Conservation (phyloP, 2,797 vertebrate genomes). For the Notolabrus celidotus region DNA sequence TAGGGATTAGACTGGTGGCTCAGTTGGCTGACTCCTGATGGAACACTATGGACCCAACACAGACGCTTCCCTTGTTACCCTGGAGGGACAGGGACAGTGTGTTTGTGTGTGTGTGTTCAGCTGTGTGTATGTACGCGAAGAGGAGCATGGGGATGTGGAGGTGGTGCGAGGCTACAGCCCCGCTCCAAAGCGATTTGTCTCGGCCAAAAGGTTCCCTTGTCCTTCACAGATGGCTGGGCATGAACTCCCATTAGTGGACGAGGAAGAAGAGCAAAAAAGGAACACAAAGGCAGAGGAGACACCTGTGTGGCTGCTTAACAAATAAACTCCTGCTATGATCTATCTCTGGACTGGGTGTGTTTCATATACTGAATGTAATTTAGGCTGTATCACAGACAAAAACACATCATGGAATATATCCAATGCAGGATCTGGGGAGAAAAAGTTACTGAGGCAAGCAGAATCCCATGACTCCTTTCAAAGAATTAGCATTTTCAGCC, state of each 20-base stretch:
- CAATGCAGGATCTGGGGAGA: constrained; percentile 57
- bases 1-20: constrained; percentile 78
- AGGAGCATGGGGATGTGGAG: constrained; percentile 40
- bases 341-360: constrained; percentile 44
- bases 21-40: constrained; percentile 81
- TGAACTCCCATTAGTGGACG: constrained; percentile 69
- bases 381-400: constrained; percentile 57
- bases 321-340: constrained; percentile 60
- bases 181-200: constrained; percentile 83
- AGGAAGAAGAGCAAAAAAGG: constrained; percentile 59
- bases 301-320: constrained; percentile 72
- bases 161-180: constrained; percentile 63
- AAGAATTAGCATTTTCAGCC: constrained; percentile 81
- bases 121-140: constrained; percentile 43
- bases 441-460: constrained; percentile 78
- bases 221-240: constrained; percentile 85
- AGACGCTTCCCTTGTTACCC: constrained; percentile 79
- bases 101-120: constrained; percentile 42
- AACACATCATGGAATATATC: constrained; percentile 71
- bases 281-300: constrained; percentile 62
- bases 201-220: constrained; percentile 82
- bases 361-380: constrained; percentile 62
- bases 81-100: constrained; percentile 56
- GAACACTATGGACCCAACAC: constrained; percentile 77
- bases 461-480: constrained; percentile 76